Percentiles rank a stretch among this genome's conserved stretches.
These are phyloP conservation scores for Peromyscus maniculatus DNA, from an alignment of 2,113 vertebrate species.

Conservation along the genomic window DNA sequence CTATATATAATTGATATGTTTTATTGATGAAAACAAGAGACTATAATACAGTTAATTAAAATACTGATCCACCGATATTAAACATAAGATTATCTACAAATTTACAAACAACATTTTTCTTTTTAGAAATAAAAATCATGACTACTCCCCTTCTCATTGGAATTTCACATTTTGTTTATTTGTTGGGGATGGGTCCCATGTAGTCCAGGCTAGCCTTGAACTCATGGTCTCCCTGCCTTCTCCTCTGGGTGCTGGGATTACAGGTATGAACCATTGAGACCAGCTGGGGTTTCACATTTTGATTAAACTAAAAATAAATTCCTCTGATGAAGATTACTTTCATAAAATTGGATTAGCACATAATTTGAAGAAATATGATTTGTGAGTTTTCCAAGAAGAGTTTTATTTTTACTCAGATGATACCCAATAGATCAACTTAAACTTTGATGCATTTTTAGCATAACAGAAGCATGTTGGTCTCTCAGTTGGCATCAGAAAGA, in stretches of 20 bases:
- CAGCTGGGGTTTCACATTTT: constrained; percentile 29
- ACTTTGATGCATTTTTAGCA: not conserved
- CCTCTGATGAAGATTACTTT: constrained; percentile 61
- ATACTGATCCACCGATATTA: constrained; percentile 41
- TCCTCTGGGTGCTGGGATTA: not conserved
- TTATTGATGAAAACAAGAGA: constrained; percentile 41
- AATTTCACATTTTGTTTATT: not conserved
- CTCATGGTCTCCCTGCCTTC: not conserved
- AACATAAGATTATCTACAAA: not conserved
- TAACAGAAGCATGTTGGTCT: not conserved
- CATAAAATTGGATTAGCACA: constrained; percentile 52
- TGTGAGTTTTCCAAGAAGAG: not conserved
- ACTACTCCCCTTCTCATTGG: not conserved
- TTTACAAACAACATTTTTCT: not conserved
- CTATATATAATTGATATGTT: not conserved
- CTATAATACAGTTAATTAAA: constrained; percentile 46
- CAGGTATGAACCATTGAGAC: not conserved
- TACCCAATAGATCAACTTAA: constrained; percentile 12
- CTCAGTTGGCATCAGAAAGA: not conserved
- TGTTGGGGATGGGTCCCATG: not conserved
- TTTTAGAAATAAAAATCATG: constrained; percentile 44
- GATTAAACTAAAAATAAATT: constrained; percentile 65
- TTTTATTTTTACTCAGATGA: constrained; percentile 65
- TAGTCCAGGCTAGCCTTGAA: not conserved
- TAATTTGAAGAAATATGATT: constrained; percentile 46